Evolutionary conservation across 2,888 invertebrate genomes (phyloP).

Genomic region (Tineola bisselliella): DNA sequence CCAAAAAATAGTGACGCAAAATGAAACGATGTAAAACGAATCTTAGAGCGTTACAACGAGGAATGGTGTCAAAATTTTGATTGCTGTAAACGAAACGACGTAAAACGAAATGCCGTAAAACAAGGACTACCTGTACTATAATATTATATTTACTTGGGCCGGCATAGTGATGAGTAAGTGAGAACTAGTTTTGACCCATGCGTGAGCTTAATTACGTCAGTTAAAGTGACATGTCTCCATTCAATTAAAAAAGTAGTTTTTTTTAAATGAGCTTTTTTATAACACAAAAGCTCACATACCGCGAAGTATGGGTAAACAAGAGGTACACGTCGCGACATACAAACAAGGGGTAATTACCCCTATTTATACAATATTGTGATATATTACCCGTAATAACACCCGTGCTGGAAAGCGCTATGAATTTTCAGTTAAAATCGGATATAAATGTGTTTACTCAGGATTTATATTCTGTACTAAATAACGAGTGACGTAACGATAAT

Average conservation of each 20-base stretch:
- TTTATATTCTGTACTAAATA: slow-evolving; percentile 13
- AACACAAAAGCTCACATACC: slow-evolving; percentile 4
- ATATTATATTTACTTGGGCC: too few relatives aligned
- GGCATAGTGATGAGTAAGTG: too few relatives aligned
- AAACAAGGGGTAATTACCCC: slow-evolving; percentile 52
- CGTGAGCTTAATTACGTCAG: neutral
- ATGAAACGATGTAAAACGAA: too few relatives aligned
- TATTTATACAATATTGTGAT: slow-evolving; percentile 58
- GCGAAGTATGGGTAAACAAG: neutral
- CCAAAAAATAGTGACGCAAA: too few relatives aligned
- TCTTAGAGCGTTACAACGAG: too few relatives aligned
- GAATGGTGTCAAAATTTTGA: too few relatives aligned
- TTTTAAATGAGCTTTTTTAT: neutral
- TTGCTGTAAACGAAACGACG: too few relatives aligned
- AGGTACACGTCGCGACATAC: slow-evolving; percentile 15
- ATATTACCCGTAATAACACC: slow-evolving; percentile 60
- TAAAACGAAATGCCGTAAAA: too few relatives aligned
- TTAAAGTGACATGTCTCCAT: neutral
- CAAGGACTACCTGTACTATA: too few relatives aligned
- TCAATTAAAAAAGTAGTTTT: neutral
- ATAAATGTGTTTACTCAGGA: slow-evolving; percentile 40
- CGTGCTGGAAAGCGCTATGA: slow-evolving; percentile 26
- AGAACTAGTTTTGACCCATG: neutral
- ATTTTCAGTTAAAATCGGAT: slow-evolving; percentile 52
- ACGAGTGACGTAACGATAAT: neutral